phyloP scores from a whole-genome alignment of 1,140 invertebrate genomes.

The Diprion similis region DNA sequence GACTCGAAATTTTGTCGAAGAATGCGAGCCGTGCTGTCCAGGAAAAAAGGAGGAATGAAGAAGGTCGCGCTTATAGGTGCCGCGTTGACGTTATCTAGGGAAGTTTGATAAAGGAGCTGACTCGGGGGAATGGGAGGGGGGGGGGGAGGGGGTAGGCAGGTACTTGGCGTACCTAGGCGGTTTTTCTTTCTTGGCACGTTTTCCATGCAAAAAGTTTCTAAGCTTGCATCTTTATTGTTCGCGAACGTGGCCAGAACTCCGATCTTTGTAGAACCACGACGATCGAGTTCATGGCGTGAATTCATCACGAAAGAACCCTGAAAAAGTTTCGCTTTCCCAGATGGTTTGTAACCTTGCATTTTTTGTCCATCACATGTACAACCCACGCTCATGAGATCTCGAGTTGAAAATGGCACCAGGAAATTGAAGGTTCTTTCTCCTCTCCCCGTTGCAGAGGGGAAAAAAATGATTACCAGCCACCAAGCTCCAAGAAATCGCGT shows the following conservation, averaged over 20 bases:
- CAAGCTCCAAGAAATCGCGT: too few species aligned
- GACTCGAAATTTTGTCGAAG: too few species aligned
- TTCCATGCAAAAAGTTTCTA: background rate
- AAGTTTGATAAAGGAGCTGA: background rate
- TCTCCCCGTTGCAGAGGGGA: too few species aligned
- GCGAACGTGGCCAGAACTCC: background rate
- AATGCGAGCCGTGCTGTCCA: too few species aligned
- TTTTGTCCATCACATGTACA: too few species aligned
- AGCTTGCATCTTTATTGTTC: slow-evolving; percentile 7
- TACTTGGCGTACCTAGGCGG: background rate
- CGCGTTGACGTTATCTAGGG: background rate
- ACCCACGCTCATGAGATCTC: too few species aligned
- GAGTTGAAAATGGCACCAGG: too few species aligned
- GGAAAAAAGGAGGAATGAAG: too few species aligned
- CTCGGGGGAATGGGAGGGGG: background rate
- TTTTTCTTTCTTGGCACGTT: slow-evolving; percentile 5
- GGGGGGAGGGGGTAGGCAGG: background rate
- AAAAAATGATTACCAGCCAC: too few species aligned
- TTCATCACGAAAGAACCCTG: background rate
- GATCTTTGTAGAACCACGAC: background rate
- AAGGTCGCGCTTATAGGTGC: background rate
- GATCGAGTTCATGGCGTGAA: background rate
- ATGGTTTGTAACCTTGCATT: too few species aligned
- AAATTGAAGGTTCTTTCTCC: too few species aligned
- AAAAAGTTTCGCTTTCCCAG: too few species aligned